phyloP scores from a whole-genome alignment of 1,140 invertebrate species.

The Mycetomoellerius zeteki region DNA sequence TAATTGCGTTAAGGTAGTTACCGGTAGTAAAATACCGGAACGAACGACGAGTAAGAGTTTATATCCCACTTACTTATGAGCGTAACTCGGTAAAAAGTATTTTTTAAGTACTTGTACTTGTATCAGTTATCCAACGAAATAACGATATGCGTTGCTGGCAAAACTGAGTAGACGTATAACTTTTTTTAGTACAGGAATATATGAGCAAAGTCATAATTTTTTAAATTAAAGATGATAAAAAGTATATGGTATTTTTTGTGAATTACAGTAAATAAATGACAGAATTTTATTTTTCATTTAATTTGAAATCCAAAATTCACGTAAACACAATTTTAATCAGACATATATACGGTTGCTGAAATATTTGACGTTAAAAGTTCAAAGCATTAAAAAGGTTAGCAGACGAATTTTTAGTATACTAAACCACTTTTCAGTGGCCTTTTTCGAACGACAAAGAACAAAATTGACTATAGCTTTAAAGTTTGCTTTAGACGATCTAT shows the following conservation, averaged over 20 bases:
- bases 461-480: neutral
- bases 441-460: neutral
- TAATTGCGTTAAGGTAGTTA: conserved; percentile 59
- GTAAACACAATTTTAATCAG: neutral
- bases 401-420: neutral
- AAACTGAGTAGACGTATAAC: neutral
- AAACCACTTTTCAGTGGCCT: neutral
- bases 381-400: neutral
- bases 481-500: neutral
- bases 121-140: neutral
- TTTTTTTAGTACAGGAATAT: neutral
- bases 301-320: neutral
- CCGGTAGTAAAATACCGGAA: conserved; percentile 33
- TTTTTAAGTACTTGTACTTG: conserved; percentile 1
- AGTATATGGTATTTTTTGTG: neutral
- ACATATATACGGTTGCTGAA: neutral
- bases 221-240: neutral
- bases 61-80: conserved; percentile 40
- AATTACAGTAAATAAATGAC: conserved; percentile 1
- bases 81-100: conserved; percentile 33
- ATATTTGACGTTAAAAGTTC: neutral
- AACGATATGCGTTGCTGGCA: neutral
- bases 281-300: neutral
- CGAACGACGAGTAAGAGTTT: conserved; percentile 45
- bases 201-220: neutral